phyloP scores from a whole-genome alignment of 1,140 invertebrate species.

The Triops cancriformis region DNA sequence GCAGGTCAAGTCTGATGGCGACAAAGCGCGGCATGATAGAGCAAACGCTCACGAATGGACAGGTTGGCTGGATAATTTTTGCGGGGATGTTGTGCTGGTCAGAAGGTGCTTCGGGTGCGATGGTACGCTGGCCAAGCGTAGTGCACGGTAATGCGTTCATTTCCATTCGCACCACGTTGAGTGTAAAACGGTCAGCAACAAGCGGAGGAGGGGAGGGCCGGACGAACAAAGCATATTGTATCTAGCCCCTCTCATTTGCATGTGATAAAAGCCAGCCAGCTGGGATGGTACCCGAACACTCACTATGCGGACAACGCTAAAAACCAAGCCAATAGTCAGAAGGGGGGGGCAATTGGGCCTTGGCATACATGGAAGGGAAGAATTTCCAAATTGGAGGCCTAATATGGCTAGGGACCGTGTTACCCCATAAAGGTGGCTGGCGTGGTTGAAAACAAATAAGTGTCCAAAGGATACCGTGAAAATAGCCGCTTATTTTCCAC shows the following conservation, averaged over 20 bases:
- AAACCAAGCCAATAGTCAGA: background rate
- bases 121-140: no score
- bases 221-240: background rate
- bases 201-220: background rate
- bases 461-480: background rate
- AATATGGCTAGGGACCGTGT: background rate
- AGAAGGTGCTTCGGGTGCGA: no score
- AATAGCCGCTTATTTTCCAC: no score
- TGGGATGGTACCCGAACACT: background rate
- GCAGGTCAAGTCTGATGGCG: no score
- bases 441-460: background rate
- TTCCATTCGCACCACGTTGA: background rate
- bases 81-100: no score
- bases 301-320: background rate
- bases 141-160: background rate
- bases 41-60: no score
- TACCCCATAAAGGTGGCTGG: background rate
- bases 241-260: background rate
- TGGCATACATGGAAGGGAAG: background rate
- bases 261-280: background rate
- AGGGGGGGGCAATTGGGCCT: background rate
- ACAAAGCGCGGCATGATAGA: no score
- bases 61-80: no score
- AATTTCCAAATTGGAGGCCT: slow-evolving; percentile 1
- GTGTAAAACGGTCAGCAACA: background rate